Base-by-base conservation (phyloP, 2,888 invertebrate genomes). In the Idaea straminata region DNA sequence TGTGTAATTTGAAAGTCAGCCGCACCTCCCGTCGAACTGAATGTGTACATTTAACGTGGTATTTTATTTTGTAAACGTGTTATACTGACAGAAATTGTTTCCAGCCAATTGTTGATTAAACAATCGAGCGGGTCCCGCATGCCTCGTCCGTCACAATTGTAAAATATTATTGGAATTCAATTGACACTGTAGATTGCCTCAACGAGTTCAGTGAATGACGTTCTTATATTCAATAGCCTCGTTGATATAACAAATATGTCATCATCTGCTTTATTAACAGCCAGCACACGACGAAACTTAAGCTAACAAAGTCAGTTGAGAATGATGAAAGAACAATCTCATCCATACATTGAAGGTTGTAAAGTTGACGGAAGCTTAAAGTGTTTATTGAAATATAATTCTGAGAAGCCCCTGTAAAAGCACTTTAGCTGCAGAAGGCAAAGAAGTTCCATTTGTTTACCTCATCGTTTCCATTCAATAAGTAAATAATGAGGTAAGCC, bases 151-250 rank as follows among this genome's bases (percentile, higher is more conserved):
- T 86, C 82, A 88, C 88, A 89, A 91, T 91, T 91, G 89, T 86
- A 83, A 86, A 87, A 86, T 82, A 83, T 91, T 91, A 92, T 92
- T 91, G 91, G 87, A 88, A 92, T 91, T 88, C 92, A 91, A 92
- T 92, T 91, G 91, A 86, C 86, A 85, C 83, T 73, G 79, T 83
- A 78, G 84, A 86, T 87, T 84, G 82, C 80, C 81, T 84, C 79
- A 78, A 86, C 76, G 74, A 83, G 79, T 78, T 78, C 73, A 76
- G 81, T 84, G 83, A 85, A 83, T 83, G 85, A 81, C 79, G 77
- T 72, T 67, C 64, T 69, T 59, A 66, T 66, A 66, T 73, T 70
- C 69, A 71, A 69, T 68, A 64, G 57, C 60, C 5, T 63, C 72
- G 75, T 79, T 47, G 47, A 47, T 47, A 47, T 47, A 47, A 47